Evolutionary conservation across 1,140 invertebrate genomes (phyloP).

Genomic region (Gonatopus flavifemur): DNA sequence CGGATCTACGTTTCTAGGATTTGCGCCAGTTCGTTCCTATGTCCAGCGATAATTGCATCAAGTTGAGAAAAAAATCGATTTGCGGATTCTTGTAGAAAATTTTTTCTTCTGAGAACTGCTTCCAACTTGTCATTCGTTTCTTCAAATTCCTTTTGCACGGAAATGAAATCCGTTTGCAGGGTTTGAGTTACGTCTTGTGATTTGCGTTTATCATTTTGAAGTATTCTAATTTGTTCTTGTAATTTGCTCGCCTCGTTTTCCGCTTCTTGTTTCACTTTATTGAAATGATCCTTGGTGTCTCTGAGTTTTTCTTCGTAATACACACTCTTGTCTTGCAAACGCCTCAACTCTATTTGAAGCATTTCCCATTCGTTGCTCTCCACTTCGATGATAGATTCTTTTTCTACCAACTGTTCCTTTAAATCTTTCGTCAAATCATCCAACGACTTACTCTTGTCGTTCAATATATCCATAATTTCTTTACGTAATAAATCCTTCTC

Average conservation of each 20-base stretch:
- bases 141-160: conserved; percentile 16
- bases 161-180: conserved; percentile 7
- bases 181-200: conserved; percentile 21
- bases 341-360: conserved; percentile 24
- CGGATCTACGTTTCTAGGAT: conserved; percentile 5
- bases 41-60: conserved; percentile 26
- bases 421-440: conserved; percentile 25
- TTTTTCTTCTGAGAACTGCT: conserved; percentile 23
- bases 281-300: conserved; percentile 21
- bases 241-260: conserved; percentile 30
- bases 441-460: conserved; percentile 27
- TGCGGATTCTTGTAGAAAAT: conserved; percentile 24
- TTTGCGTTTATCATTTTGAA: conserved; percentile 27
- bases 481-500: conserved; percentile 29
- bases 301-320: conserved; percentile 16
- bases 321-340: conserved; percentile 23
- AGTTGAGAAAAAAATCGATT: conserved; percentile 37
- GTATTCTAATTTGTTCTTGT: conserved; percentile 28
- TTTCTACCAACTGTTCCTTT: conserved; percentile 20
- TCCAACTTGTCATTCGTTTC: conserved; percentile 32
- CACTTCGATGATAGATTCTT: conserved; percentile 14
- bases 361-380: conserved; percentile 26
- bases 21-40: conserved; percentile 17
- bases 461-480: conserved; percentile 27
- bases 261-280: conserved; percentile 21